Base-by-base conservation (phyloP, 2,797 vertebrate species). In the Sitta carolinensis region DNA sequence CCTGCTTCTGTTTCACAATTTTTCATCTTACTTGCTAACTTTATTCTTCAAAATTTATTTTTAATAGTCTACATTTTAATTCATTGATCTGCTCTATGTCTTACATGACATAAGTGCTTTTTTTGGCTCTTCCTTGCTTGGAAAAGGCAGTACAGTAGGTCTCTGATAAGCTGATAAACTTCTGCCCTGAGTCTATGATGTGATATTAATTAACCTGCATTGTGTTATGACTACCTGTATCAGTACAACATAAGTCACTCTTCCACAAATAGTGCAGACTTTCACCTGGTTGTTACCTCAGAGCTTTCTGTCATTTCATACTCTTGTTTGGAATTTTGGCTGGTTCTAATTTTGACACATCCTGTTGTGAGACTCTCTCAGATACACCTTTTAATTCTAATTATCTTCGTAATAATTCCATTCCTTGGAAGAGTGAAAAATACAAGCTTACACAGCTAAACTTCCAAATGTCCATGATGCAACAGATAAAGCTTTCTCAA, bases 401-500 rank as follows among this genome's bases (percentile, higher is more conserved):
- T 80, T 81, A 66, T 74, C 40, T 81, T 81, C 29, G 13, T 47
- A 43, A 63, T 66, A 48, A 66, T 48, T 64, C 48, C 30, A 20
- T 62, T 75, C 25, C 34, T 89, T 67, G 26, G 32, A 42, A 93
- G 59, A 77, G 6, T 48, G 16, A 78, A 93, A 86, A 61, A 34
- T 30, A 50, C 26, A 45, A 42, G 10, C 34, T 84, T 78, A 26
- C 40, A 43, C 32, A 67, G 42, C 55, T 84, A 43, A 81, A 67
- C 45, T 93, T 84, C 52, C 50, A 93, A 90, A 84, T 50, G 63
- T 36, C 32, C 4, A 6, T 92, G 84, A 76, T 63, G 61, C 59
- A 90, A 94, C 27, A 93, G 89, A 96, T 91, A 93, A 89, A 95
- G 42, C 74, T 91, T 87, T 91, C 59, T 93, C 51, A 83, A 91